Evolutionary conservation across 2,797 vertebrate genomes (phyloP).

Genomic region (Phrynocephalus guinanensis): DNA sequence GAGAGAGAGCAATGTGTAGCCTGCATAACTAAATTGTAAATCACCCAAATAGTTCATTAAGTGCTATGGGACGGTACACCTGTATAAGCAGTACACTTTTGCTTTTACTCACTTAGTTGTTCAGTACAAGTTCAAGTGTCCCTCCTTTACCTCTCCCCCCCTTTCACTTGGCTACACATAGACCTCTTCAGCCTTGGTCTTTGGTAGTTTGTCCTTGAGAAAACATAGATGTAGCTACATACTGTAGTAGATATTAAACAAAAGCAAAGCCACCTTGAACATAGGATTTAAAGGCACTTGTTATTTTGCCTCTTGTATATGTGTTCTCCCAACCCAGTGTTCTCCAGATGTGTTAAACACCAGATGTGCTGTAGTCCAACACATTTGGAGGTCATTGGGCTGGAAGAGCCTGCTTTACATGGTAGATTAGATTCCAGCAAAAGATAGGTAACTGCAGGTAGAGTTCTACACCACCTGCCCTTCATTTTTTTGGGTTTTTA

Average conservation of each 20-base stretch:
- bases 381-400: not conserved
- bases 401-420: not conserved
- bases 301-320: not conserved
- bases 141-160: not conserved
- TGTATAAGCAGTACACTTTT: too few relatives aligned
- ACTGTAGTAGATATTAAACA: not conserved
- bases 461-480: not conserved
- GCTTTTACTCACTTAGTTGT: too few relatives aligned
- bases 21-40: too few relatives aligned
- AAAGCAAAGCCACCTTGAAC: not conserved
- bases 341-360: not conserved
- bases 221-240: not conserved
- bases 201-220: too few relatives aligned
- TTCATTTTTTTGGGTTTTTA: too few relatives aligned
- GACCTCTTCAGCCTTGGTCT: too few relatives aligned
- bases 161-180: too few relatives aligned
- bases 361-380: not conserved
- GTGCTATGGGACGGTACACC: too few relatives aligned
- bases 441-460: not conserved
- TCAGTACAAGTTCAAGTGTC: not conserved
- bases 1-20: too few relatives aligned
- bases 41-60: too few relatives aligned
- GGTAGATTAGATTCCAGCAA: not conserved
- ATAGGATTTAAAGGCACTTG: not conserved
- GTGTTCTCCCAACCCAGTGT: not conserved